phyloP scores from a whole-genome alignment of 2,797 vertebrate genomes.

The Lithobates pipiens region DNA sequence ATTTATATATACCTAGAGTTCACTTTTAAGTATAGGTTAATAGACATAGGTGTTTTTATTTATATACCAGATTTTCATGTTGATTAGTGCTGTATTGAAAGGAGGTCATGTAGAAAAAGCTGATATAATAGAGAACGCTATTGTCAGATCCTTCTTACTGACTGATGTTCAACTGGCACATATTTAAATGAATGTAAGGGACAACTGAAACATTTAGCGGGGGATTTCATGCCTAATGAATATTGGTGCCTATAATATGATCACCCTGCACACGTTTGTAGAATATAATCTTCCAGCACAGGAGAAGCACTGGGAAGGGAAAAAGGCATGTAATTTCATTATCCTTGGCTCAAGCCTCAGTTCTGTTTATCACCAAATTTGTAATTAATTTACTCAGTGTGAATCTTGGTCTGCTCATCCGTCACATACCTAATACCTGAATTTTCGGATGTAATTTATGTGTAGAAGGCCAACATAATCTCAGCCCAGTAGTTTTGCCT shows the following conservation, averaged over 20 bases:
- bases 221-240: not conserved
- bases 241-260: conserved; percentile 21
- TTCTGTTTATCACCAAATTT: conserved; percentile 59
- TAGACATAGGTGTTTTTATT: no score
- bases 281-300: conserved; percentile 45
- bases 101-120: not conserved
- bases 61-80: no score
- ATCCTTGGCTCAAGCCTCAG: conserved; percentile 62
- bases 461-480: conserved; percentile 56
- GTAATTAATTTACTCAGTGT: conserved; percentile 62
- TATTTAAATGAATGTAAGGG: not conserved
- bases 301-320: conserved; percentile 25
- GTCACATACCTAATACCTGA: conserved; percentile 57
- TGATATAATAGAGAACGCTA: not conserved
- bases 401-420: conserved; percentile 57
- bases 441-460: conserved; percentile 61
- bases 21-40: no score
- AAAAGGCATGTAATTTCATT: conserved; percentile 60
- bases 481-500: conserved; percentile 57
- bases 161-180: not conserved
- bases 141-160: not conserved
- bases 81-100: not conserved
- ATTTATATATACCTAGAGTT: no score
- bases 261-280: conserved; percentile 13
- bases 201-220: conserved; percentile 14